Base-by-base conservation (phyloP, 2,797 vertebrate species). In the Diplodus sargus region DNA sequence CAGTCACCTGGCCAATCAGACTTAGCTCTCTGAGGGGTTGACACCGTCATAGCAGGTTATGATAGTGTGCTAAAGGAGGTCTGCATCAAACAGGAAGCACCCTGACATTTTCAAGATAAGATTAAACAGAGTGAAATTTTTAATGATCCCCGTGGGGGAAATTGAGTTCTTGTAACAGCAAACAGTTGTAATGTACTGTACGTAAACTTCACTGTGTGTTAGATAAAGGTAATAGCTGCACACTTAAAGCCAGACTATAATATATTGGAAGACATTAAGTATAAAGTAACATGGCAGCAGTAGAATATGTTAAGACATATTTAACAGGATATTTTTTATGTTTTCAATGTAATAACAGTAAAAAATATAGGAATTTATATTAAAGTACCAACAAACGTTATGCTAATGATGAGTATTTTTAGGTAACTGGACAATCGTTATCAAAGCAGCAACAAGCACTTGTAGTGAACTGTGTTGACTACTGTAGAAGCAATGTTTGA, bases 1-100 rank as follows among this genome's bases (percentile, higher is more conserved):
- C 85, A 82, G 82, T 87, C 79, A 79, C 54, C 80, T 47, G 83
- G 67, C 82, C 82, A 78, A 87, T 89, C 78, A 57, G 49, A 66
- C 20, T 0, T 42, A 63, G 78, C 30, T 66, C 82, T 75, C 72
- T 18, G 47, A 57, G 74, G 75, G 17, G 4, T 61, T 69, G 84
- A 85, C 80, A 56, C 74, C 68, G 28, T 51, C 69, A 25, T 17
- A 13, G 69, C 51, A 39, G 74, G 56, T 63, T 51, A 61, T 62
- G 58, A 47, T 52, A 39, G 15, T 23, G 43, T 39, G 76, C 51
- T 28, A 9, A 34, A 53, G 45, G 14, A 42, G 47, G 52, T 39
- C 60, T 3, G 20, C 10, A 6, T 66, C 48, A 22, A 6, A 71
- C 69, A 65, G 62, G 78, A 80, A 60, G 25, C n/a, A 23, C 8